These are phyloP conservation scores for Litocranius walleri DNA, from an alignment of 2,113 vertebrate species.

Conservation along the genomic window DNA sequence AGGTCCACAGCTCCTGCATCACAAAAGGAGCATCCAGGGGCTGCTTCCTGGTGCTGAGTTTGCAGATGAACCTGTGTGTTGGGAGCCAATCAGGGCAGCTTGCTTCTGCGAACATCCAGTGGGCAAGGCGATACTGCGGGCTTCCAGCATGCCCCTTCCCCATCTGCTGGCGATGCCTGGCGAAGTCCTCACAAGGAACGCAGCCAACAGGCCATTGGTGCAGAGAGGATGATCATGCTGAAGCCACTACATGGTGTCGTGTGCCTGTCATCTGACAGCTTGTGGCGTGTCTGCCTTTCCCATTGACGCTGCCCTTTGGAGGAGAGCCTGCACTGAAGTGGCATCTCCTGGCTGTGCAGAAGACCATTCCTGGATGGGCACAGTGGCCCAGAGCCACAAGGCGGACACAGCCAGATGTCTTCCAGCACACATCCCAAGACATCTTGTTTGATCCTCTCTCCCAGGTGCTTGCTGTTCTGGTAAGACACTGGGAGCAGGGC, in stretches of 20 bases:
- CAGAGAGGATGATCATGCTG: background rate
- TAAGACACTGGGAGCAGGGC: background rate
- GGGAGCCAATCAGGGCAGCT: constrained; percentile 67
- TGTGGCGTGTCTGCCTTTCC: accelerated
- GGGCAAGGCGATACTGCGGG: background rate
- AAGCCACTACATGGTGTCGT: background rate
- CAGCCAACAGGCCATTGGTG: background rate
- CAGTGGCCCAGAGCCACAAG: background rate
- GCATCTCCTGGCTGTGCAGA: background rate
- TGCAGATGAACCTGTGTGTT: constrained; percentile 63
- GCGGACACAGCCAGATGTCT: background rate
- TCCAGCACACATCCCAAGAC: background rate
- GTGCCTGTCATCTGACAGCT: background rate
- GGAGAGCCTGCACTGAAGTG: background rate
- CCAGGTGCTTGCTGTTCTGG: background rate
- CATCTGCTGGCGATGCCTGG: accelerated
- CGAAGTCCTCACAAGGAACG: background rate
- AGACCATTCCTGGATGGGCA: background rate
- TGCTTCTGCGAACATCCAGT: background rate
- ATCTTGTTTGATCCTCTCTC: background rate
- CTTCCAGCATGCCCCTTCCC: background rate
- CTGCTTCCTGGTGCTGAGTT: constrained; percentile 68
- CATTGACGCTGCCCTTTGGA: background rate
- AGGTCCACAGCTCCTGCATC: constrained; percentile 61
- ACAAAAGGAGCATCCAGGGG: constrained; percentile 65